phyloP scores from a whole-genome alignment of 2,113 vertebrate species.

The Phalacrocorax brasilianus region DNA sequence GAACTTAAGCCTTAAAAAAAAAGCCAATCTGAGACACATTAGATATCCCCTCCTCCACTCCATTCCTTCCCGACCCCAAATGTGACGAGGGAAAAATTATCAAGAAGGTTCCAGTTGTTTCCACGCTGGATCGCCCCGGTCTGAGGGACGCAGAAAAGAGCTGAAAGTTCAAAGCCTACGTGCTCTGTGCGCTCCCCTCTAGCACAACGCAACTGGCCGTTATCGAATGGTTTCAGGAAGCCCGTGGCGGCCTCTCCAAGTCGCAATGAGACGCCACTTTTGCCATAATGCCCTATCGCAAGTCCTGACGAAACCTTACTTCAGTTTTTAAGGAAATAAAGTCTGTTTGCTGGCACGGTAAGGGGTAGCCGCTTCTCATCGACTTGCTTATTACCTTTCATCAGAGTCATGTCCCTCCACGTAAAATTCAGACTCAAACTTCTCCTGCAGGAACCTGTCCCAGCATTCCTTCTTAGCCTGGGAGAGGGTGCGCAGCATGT shows the following conservation, averaged over 20 bases:
- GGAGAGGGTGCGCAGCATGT: conserved; percentile 90
- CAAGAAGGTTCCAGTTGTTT: neutral
- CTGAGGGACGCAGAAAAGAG: neutral
- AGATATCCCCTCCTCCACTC: neutral
- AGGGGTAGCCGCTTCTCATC: neutral
- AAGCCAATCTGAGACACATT: neutral
- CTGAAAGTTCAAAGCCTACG: accelerated
- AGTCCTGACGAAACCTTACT: neutral
- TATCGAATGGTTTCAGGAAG: neutral
- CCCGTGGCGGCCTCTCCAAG: accelerated
- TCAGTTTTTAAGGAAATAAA: neutral
- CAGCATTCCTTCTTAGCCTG: conserved; percentile 97
- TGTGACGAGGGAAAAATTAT: neutral
- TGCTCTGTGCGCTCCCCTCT: neutral
- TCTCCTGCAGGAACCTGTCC: conserved; percentile 94
- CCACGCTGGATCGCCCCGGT: accelerated
- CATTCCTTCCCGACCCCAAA: neutral
- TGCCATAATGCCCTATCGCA: accelerated
- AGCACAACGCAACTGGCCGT: accelerated
- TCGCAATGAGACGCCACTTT: accelerated
- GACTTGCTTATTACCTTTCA: conserved; percentile 75
- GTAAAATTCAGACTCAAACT: conserved; percentile 86
- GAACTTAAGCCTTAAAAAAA: neutral
- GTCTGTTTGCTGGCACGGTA: accelerated
- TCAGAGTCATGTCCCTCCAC: conserved; percentile 84